Percentiles rank a stretch among this genome's conserved stretches.
These are phyloP conservation scores for Bergia sp. DNA, from an alignment of 92 coral and sea anemone genomes.

Conservation along the genomic window DNA sequence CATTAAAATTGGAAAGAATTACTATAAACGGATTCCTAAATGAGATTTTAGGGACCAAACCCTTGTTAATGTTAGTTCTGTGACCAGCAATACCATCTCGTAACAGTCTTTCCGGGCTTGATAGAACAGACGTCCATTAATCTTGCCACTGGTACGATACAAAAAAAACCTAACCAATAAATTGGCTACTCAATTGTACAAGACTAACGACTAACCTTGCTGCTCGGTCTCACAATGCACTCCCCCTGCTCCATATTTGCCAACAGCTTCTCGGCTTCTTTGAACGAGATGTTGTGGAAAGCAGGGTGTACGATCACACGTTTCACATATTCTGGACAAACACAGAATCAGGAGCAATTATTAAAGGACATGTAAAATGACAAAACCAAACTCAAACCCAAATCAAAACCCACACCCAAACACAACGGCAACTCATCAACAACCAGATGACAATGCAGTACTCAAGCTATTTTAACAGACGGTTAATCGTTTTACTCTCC, in stretches of 20 bases:
- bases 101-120: no score
- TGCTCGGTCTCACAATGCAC: constrained; percentile 96
- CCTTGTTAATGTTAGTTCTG: not conserved
- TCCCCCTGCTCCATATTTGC: constrained; percentile 98
- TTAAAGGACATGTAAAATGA: not conserved
- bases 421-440: no score
- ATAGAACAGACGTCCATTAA: no score
- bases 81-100: no score
- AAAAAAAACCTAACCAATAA: not conserved
- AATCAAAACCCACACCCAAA: no score
- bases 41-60: not conserved
- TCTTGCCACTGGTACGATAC: no score
- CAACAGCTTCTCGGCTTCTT: constrained; percentile 90
- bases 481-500: no score
- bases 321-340: constrained; percentile 81
- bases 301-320: constrained; percentile 97
- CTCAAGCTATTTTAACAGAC: no score
- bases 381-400: no score
- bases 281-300: constrained; percentile 91
- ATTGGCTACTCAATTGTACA: not conserved
- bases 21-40: no score
- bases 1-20: no score
- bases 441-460: no score
- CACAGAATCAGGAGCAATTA: not conserved
- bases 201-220: constrained; percentile 69